Evolutionary conservation across 2,888 invertebrate species (phyloP), one percentile per base, ranked within the genome.

Genomic region (Drosophila limbata): DNA sequence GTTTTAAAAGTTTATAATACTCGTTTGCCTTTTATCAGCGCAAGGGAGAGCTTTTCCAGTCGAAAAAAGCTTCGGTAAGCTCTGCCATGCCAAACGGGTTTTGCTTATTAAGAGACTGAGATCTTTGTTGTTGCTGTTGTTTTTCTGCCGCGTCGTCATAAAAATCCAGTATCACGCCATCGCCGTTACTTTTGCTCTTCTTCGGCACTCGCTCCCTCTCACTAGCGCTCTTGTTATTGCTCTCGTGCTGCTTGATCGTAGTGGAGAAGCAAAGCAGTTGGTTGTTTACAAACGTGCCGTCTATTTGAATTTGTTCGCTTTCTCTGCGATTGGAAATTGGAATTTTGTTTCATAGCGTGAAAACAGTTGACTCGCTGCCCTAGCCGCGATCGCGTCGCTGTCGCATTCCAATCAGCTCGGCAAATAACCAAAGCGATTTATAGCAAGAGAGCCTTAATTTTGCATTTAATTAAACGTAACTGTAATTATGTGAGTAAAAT

Each of bases 281-380:
- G 47, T 81, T 83, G 83, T 84, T 83, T 83, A 83, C 82, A 84
- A 89, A 60, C 44, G 57, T 40, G 62, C 56, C 71, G 80, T 50
- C 35, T 67, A 77, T 71, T 71, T 75, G 76, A 72, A 68, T 71
- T 55, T 67, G 48, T 52, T 72, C 28, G 79, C 76, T 85, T 79
- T 86, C 79, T 79, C 81, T 69, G 68, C 68, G 64, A 84, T 90
- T 90, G 90, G 84, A 89, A 90, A 88, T 84, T 90, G 77, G 79
- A 86, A 82, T 73, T 76, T 76, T 52, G 0, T 51, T 73, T 59
- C 65, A 33, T 66, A 21, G 48, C 39, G 33, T 67, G 53, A 80
- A 59, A 71, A 37, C 75, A 77, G 85, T 88, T 79, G 77, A 79
- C 63, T 80, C 77, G 84, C 76, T 78, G 82, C 71, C 79, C 80